Evolutionary conservation across 2,113 vertebrate genomes (phyloP).

Genomic region (Neolamprologus fasciatus): DNA sequence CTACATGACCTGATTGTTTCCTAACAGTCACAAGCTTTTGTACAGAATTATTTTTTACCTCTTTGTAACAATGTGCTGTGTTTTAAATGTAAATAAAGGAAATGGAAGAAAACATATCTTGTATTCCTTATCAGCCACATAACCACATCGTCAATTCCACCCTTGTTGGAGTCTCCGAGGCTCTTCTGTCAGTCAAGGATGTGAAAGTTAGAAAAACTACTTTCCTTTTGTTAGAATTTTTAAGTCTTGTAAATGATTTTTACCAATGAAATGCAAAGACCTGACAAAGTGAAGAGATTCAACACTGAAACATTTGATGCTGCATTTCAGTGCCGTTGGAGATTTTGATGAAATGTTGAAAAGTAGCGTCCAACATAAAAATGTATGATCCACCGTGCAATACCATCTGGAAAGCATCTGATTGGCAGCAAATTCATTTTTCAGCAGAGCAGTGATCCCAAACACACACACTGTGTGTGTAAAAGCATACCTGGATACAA

Average conservation of each 20-base stretch:
- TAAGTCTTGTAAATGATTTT: background rate
- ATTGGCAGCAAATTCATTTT: background rate
- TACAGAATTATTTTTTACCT: slow-evolving; percentile 36
- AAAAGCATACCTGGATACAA: background rate
- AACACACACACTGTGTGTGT: background rate
- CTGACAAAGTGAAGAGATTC: background rate
- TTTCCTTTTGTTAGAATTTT: background rate
- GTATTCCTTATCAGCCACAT: background rate
- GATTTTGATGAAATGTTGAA: background rate
- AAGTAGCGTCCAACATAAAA: background rate
- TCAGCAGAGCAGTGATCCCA: background rate
- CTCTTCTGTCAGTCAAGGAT: background rate
- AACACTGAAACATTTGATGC: background rate
- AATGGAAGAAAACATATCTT: background rate
- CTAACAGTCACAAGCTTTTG: slow-evolving; percentile 7
- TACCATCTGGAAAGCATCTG: background rate
- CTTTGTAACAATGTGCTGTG: slow-evolving; percentile 1
- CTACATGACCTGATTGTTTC: background rate
- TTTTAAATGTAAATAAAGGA: background rate
- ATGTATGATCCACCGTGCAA: rapidly evolving
- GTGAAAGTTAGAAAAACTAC: background rate
- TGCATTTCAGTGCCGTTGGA: background rate
- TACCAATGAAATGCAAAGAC: background rate
- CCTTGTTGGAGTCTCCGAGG: background rate
- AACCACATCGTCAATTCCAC: background rate